Evolutionary conservation across 2,113 vertebrate genomes (phyloP).

Genomic region (Diadophis punctatus): DNA sequence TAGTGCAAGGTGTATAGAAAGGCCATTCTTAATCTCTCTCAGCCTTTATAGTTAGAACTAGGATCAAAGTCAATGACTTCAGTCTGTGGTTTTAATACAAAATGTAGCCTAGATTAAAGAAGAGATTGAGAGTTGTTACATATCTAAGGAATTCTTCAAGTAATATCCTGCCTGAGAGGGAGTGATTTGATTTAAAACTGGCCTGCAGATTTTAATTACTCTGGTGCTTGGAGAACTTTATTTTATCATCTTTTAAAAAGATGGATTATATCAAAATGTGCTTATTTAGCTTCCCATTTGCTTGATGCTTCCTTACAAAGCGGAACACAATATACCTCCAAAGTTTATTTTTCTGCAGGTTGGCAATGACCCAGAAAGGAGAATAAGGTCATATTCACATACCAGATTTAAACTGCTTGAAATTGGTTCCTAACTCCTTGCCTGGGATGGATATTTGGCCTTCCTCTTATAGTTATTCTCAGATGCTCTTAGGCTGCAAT

Average conservation of each 20-base stretch:
- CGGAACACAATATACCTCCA: not conserved
- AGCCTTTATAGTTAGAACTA: not conserved
- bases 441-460: not conserved
- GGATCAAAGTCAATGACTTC: not conserved
- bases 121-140: slow-evolving; percentile 2
- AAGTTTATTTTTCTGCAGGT: not conserved
- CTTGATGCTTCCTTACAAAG: slow-evolving; percentile 4
- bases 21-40: not conserved
- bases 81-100: not conserved
- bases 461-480: not conserved
- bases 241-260: not conserved
- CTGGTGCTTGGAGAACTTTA: not conserved
- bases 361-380: slow-evolving; percentile 8
- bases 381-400: not conserved
- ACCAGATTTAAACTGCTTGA: not conserved
- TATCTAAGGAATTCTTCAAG: slow-evolving; percentile 29
- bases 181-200: slow-evolving; percentile 17
- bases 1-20: not conserved
- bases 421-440: not conserved
- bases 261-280: slow-evolving; percentile 16
- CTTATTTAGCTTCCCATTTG: slow-evolving; percentile 1
- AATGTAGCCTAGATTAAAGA: not conserved
- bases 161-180: not conserved
- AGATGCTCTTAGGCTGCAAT: not conserved
- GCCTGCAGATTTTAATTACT: slow-evolving; percentile 18